Conservation (phyloP, 2,888 invertebrate genomes). For the Drosophila antonietae region DNA sequence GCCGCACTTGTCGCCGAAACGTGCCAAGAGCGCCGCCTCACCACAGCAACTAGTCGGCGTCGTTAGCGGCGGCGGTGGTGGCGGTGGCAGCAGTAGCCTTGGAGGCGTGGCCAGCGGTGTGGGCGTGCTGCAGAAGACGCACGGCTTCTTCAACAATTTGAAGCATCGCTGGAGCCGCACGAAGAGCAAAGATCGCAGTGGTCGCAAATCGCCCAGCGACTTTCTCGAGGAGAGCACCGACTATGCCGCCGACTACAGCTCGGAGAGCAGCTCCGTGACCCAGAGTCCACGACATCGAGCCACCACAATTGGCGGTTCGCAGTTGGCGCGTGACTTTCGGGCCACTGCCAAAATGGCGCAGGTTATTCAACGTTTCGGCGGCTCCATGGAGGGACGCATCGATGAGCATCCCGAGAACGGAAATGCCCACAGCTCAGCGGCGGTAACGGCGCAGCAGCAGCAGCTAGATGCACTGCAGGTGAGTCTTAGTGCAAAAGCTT, state of each 20-base stretch:
- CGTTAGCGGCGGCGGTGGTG: conserved; percentile 5
- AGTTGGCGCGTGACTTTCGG: conserved; percentile 82
- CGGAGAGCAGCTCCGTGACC: conserved; percentile 89
- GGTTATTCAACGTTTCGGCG: conserved; percentile 80
- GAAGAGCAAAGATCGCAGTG: conserved; percentile 88
- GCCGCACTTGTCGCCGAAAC: conserved; percentile 86
- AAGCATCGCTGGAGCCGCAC: conserved; percentile 93
- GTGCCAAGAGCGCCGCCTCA: conserved; percentile 85
- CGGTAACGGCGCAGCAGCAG: conserved; percentile 28
- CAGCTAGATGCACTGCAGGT: conserved; percentile 82
- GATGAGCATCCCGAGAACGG: conserved; percentile 82
- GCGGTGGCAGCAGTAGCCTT: conserved; percentile 1
- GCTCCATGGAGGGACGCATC: conserved; percentile 83
- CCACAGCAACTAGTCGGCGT: conserved; percentile 85
- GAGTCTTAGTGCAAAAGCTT: conserved; percentile 28
- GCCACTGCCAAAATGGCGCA: conserved; percentile 82
- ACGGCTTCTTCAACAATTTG: conserved; percentile 92
- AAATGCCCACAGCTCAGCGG: neutral
- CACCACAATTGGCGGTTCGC: conserved; percentile 85
- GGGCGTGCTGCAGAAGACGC: conserved; percentile 91
- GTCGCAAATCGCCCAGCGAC: conserved; percentile 87
- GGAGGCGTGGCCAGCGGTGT: conserved; percentile 84
- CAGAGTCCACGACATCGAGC: conserved; percentile 91
- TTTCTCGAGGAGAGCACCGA: conserved; percentile 88
- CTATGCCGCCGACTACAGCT: conserved; percentile 92